Evolutionary conservation across 2,113 vertebrate species (phyloP), one percentile per base, ranked within the genome.

Genomic region (Pseudorectes ferrugineus): DNA sequence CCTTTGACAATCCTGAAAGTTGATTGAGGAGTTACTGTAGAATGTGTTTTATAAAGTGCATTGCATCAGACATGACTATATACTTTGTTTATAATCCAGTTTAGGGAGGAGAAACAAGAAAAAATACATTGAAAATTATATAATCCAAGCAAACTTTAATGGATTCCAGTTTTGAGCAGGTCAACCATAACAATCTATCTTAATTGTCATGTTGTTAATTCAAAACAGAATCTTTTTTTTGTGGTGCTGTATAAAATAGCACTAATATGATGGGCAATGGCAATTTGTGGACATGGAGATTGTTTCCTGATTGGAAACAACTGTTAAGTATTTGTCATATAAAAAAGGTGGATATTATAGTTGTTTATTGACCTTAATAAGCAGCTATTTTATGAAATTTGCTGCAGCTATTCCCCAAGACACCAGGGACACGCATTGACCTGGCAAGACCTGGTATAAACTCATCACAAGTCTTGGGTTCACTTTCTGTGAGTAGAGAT

Each of bases 341-440:
- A 12, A 77, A 92, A 73, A 23, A 18, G 12, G 13, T 26, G 38
- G 51, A 5, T 24, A 14, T 77, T 5, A 7, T 11, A 54, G 20
- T 36, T 86, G 16, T 81, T 92, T 80, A 49, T 43, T 0, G 0
- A 35, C 54, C 19, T 46, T 57, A 61, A 43, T 78, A 48, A 73
- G 83, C 25, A 54, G 3, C 23, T 76, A 1, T 21, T 65, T 19
- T n/a, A 24, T 54, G 13, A 52, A 66, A 67, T 63, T 51, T 9
- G 3, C 4, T 81, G 63, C 26, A 83, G 9, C 38, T 62, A 2
- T 38, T 73, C 14, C 38, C 16, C 29, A 28, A 36, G 31, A 15
- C 5, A 36, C 7, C 20, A 52, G 29, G 10, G 14, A 28, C 13
- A 4, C 0, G 1, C 13, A 4, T 5, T 46, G 11, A 9, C 33